A percentile compares a stretch with the other conserved stretches of the same genome.
Conservation (phyloP, 2,797 vertebrate species). For the Paratrypauchen microcephalus region DNA sequence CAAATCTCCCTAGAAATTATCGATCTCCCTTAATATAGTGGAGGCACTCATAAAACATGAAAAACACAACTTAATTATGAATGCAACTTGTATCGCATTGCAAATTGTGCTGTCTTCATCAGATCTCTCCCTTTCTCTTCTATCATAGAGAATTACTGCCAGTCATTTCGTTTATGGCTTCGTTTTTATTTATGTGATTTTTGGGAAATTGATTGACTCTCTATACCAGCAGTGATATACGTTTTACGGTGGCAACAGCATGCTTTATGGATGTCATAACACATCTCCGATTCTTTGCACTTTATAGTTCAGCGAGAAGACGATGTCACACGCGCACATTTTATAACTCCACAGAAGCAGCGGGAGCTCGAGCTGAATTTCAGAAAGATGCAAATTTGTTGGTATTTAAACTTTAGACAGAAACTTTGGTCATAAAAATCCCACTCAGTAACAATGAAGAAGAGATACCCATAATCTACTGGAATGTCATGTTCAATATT, state of each 20-base stretch:
- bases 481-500: not conserved
- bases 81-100: constrained; percentile 23
- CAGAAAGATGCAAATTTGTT: constrained; percentile 38
- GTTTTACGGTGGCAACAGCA: constrained; percentile 61
- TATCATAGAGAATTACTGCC: constrained; percentile 54
- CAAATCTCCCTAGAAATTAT: not conserved
- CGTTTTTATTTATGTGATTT: constrained; percentile 70
- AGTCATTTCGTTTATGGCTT: constrained; percentile 65
- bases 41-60: constrained; percentile 5
- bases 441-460: not conserved
- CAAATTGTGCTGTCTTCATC: constrained; percentile 55
- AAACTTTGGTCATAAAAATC: constrained; percentile 6
- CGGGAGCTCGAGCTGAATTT: constrained; percentile 35
- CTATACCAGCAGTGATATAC: constrained; percentile 62
- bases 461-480: too few species aligned
- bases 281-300: constrained; percentile 49
- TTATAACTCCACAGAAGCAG: constrained; percentile 42
- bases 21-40: constrained; percentile 4
- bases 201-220: constrained; percentile 64
- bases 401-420: constrained; percentile 23
- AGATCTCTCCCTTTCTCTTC: constrained; percentile 49
- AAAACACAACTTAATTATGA: constrained; percentile 20
- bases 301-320: constrained; percentile 68
- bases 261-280: constrained; percentile 72
- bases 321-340: constrained; percentile 35